A percentile compares a stretch with the other conserved stretches of the same genome.
Evolutionary conservation across 1,140 invertebrate species (phyloP).

Genomic region (Nymphalis io): DNA sequence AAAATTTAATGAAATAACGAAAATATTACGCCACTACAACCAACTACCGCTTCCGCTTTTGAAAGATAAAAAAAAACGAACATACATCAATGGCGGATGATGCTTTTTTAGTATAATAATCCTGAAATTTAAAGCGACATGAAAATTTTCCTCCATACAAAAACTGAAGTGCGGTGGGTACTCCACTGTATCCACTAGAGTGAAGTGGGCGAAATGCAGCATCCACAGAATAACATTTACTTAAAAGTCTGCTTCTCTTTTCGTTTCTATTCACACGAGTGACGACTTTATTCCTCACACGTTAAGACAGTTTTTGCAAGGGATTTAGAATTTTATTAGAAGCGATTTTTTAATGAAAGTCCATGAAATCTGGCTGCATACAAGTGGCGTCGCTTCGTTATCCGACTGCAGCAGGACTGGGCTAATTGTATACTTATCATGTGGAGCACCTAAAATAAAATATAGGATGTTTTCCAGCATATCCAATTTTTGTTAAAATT

Average conservation of each 20-base stretch:
- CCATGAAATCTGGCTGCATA: conserved; percentile 57
- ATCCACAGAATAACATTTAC: conserved; percentile 56
- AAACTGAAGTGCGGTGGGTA: conserved; percentile 49
- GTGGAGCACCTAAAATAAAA: conserved; percentile 37
- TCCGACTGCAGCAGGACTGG: conserved; percentile 59
- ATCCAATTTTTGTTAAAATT: conserved; percentile 1
- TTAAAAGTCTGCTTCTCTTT: conserved; percentile 41
- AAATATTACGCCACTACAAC: not conserved
- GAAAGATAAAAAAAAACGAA: conserved; percentile 13
- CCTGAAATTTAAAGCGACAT: conserved; percentile 22
- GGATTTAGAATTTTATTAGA: conserved; percentile 23
- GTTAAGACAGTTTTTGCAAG: conserved; percentile 43
- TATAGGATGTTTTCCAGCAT: conserved; percentile 9
- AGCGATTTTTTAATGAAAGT: conserved; percentile 54
- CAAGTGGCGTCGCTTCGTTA: conserved; percentile 72
- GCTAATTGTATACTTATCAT: conserved; percentile 70
- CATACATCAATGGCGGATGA: not conserved
- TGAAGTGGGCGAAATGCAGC: conserved; percentile 59
- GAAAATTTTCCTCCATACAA: conserved; percentile 43
- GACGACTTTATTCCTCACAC: conserved; percentile 24
- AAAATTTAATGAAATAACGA: not conserved
- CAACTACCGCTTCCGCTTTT: not conserved
- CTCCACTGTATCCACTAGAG: conserved; percentile 63
- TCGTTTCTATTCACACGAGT: conserved; percentile 16
- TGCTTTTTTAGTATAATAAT: conserved; percentile 18